These are phyloP conservation scores for Pachliopta kotzebuea DNA, from an alignment of 2,888 invertebrate genomes.

Conservation along the genomic window DNA sequence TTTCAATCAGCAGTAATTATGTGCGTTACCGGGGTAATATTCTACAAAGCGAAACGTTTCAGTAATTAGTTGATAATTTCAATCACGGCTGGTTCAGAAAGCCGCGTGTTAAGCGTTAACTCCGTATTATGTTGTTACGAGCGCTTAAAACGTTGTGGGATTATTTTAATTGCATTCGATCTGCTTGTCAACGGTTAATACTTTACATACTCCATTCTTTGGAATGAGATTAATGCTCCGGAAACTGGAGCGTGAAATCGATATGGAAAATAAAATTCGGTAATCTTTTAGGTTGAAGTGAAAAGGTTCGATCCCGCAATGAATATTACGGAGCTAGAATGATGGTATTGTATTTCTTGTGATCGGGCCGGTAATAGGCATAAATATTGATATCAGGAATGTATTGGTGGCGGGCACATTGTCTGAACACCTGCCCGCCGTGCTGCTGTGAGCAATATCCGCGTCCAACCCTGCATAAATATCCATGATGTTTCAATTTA, in stretches of 20 bases:
- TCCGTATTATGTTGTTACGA: constrained; percentile 46
- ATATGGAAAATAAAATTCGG: constrained; percentile 23
- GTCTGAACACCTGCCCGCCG: constrained; percentile 71
- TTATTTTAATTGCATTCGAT: constrained; percentile 59
- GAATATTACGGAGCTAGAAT: constrained; percentile 43
- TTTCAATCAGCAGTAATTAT: constrained; percentile 26
- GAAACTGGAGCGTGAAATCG: constrained; percentile 18
- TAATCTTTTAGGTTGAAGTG: constrained; percentile 16
- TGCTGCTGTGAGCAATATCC: constrained; percentile 62
- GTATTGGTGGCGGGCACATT: constrained; percentile 70
- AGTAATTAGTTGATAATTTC: constrained; percentile 39
- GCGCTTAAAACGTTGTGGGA: constrained; percentile 38
- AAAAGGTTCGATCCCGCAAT: constrained; percentile 34
- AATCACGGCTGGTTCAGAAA: constrained; percentile 42
- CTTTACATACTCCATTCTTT: constrained; percentile 8
- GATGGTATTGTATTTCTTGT: constrained; percentile 56
- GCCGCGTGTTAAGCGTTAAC: constrained; percentile 47
- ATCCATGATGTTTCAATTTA: constrained; percentile 78
- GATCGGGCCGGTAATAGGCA: constrained; percentile 69
- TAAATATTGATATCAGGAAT: constrained; percentile 75
- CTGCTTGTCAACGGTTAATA: constrained; percentile 39
- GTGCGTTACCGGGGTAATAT: constrained; percentile 29
- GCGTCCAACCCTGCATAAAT: constrained; percentile 69
- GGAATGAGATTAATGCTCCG: constrained; percentile 8
- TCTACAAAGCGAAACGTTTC: constrained; percentile 42